Conservation (phyloP, 2,888 invertebrate species). For the Agriopis marginaria region DNA sequence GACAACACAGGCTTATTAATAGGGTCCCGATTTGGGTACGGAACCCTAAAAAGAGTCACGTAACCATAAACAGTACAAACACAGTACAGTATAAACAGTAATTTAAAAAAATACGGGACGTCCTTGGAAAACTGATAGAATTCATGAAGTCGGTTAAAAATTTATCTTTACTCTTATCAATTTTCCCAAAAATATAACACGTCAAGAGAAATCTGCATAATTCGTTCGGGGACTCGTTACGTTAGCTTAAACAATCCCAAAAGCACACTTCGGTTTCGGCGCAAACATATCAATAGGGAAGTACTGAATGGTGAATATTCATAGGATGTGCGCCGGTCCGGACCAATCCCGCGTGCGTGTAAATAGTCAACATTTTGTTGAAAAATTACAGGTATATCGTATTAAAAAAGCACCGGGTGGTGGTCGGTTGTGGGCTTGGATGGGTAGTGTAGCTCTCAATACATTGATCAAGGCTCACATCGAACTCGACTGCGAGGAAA, state of each 20-base stretch:
- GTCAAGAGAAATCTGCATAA: conserved; percentile 47
- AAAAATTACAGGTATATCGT: conserved; percentile 54
- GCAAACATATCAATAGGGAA: conserved; percentile 64
- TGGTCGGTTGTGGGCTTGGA: conserved; percentile 49
- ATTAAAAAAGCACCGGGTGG: conserved; percentile 54
- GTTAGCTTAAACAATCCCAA: conserved; percentile 60
- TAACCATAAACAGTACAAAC: no score
- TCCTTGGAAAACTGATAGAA: no score
- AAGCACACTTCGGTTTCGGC: conserved; percentile 46
- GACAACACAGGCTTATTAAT: no score
- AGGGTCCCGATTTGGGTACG: no score
- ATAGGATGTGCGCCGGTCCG: conserved; percentile 46
- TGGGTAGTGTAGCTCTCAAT: conserved; percentile 55
- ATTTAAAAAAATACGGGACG: no score
- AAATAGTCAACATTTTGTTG: conserved; percentile 64
- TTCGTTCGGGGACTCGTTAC: conserved; percentile 58
- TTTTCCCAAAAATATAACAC: conserved; percentile 47
- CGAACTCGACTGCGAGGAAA: conserved; percentile 20
- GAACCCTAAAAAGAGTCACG: no score
- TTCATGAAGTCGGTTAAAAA: conserved; percentile 18
- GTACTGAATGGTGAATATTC: conserved; percentile 43
- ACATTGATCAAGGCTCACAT: conserved; percentile 56
- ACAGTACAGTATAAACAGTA: no score
- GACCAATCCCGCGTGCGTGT: conserved; percentile 60
- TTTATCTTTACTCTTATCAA: conserved; percentile 42